Evolutionary conservation across 2,113 vertebrate genomes (phyloP).

Genomic region (Cynoglossus semilaevis): DNA sequence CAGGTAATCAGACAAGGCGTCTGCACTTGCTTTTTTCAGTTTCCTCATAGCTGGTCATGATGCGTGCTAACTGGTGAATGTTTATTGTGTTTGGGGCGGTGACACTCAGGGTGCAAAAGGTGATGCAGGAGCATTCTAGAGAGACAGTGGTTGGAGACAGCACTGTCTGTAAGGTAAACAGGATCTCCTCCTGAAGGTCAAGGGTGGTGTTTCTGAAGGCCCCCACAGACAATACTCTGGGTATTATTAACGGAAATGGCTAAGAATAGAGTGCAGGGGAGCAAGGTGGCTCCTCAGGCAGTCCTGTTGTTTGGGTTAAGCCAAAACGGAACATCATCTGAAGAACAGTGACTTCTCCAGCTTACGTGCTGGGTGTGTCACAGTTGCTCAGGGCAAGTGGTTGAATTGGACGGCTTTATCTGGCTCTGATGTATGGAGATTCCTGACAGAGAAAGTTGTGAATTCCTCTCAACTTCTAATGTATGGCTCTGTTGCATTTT

Average conservation of each 20-base stretch:
- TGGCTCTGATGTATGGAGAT: slow-evolving; percentile 19
- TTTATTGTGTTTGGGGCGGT: slow-evolving; percentile 35
- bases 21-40: slow-evolving; percentile 48
- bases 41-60: slow-evolving; percentile 60
- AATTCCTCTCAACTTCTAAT: slow-evolving; percentile 19
- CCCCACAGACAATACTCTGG: slow-evolving; percentile 78
- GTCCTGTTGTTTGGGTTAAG: slow-evolving; percentile 68
- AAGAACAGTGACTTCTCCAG: slow-evolving; percentile 57
- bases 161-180: slow-evolving; percentile 75
- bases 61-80: slow-evolving; percentile 56
- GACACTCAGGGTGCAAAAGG: slow-evolving; percentile 40
- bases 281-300: slow-evolving; percentile 68
- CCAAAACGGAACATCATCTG: slow-evolving; percentile 71
- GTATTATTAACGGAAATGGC: slow-evolving; percentile 77
- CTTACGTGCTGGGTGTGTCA: slow-evolving; percentile 53
- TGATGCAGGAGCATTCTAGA: slow-evolving; percentile 58
- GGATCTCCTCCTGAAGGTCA: slow-evolving; percentile 76
- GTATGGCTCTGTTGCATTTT: slow-evolving; percentile 37
- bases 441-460: slow-evolving; percentile 8
- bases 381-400: slow-evolving; percentile 24
- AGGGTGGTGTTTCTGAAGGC: slow-evolving; percentile 73
- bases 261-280: slow-evolving; percentile 78
- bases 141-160: slow-evolving; percentile 74
- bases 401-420: slow-evolving; percentile 33
- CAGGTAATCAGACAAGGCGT: slow-evolving; percentile 38